Percentiles rank a stretch among this genome's conserved stretches.
Conservation (phyloP, 2,113 vertebrate genomes). For the Pica pica region DNA sequence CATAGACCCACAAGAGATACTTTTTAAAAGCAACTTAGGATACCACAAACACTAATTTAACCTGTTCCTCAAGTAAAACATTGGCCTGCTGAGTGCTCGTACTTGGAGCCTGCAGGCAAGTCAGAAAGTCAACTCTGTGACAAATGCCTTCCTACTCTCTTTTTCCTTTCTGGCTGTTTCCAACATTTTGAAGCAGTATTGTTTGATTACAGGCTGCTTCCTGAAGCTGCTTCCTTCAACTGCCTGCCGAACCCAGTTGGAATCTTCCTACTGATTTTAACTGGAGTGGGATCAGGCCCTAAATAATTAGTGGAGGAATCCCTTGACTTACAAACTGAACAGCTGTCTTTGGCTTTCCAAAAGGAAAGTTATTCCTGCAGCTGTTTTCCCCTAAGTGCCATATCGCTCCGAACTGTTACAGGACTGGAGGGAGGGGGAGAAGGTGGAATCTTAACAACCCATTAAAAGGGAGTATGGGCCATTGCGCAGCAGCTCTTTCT, state of each 20-base stretch:
- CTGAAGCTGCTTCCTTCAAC: conserved; percentile 6
- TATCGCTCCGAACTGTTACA: conserved; percentile 26
- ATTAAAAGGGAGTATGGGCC: conserved; percentile 40
- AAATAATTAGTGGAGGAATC: conserved; percentile 8
- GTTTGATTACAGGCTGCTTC: conserved; percentile 5
- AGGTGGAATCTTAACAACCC: conserved; percentile 62
- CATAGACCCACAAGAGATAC: not conserved
- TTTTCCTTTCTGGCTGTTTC: not conserved
- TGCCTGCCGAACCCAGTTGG: not conserved
- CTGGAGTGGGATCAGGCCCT: not conserved
- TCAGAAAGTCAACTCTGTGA: not conserved
- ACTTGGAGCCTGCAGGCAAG: not conserved
- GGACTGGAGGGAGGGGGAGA: conserved; percentile 25
- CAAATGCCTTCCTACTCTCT: conserved; percentile 15
- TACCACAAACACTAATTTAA: not conserved
- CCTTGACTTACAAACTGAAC: not conserved
- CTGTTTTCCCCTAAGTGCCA: conserved; percentile 39
- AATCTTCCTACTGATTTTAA: not conserved
- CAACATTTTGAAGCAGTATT: conserved; percentile 7
- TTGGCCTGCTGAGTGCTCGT: not conserved
- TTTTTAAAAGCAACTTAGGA: not conserved
- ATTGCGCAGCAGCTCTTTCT: conserved; percentile 52
- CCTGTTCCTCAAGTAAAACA: not conserved
- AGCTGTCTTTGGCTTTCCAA: not conserved
- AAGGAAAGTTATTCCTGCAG: conserved; percentile 16